A percentile compares a stretch with the other conserved stretches of the same genome.
These are phyloP conservation scores for Styela clava DNA, from an alignment of 23 tunicate genomes.

Conservation along the genomic window DNA sequence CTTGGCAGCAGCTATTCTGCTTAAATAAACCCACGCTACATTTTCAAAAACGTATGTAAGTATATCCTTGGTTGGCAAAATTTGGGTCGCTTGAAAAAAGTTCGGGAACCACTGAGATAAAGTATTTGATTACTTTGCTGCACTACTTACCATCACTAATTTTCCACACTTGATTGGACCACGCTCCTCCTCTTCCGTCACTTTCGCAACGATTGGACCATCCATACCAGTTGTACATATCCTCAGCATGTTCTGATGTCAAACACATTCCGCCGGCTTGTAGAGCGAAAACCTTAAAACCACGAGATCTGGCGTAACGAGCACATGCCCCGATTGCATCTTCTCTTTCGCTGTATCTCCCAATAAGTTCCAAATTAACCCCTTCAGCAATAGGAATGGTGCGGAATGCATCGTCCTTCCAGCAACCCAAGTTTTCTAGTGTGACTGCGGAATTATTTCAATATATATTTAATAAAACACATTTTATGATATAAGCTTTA, in stretches of 20 bases:
- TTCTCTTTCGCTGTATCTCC: neutral
- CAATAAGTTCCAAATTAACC: neutral
- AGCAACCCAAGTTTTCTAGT: neutral
- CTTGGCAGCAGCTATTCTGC: no score
- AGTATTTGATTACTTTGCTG: no score
- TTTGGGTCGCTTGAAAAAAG: no score
- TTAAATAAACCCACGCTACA: no score
- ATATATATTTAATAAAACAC: no score
- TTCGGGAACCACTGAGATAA: no score
- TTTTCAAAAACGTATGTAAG: no score
- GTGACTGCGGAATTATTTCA: neutral
- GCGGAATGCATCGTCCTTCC: conserved; percentile 24
- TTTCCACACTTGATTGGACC: conserved; percentile 4
- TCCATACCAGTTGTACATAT: neutral
- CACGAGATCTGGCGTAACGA: conserved; percentile 1
- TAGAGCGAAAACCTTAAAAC: neutral
- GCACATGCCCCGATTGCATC: conserved; percentile 9
- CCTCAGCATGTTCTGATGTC: conserved; percentile 3
- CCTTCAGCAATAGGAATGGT: conserved; percentile 15
- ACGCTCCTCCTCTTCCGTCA: conserved; percentile 11
- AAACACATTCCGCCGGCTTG: conserved; percentile 9
- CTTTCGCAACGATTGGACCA: neutral
- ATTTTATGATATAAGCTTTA: no score
- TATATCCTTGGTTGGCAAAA: no score
- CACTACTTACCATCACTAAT: conserved; percentile 3